Evolutionary conservation across 2,797 vertebrate species (phyloP), one percentile per base, ranked within the genome.

Genomic region (Diplodus puntazzo): DNA sequence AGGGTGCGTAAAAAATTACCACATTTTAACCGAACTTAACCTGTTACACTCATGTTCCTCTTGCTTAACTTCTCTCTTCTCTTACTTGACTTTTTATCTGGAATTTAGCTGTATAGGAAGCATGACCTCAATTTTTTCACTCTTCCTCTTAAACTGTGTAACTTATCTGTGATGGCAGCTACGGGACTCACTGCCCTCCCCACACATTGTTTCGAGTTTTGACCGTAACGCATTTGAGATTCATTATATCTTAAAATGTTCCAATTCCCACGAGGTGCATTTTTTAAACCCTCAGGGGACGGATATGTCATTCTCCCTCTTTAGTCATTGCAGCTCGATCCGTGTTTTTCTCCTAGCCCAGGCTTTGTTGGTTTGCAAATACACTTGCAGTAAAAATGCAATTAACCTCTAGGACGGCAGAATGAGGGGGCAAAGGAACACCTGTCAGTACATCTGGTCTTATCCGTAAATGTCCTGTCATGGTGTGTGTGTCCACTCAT

Each of bases 401-500:
- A 43, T 27, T 49, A 48, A 67, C 43, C 52, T 43, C 25, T 59
- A 13, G 11, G 25, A 11, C 20, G 2, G n/a, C 34, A 69, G 63
- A 23, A 17, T 60, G 60, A 54, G 42, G n/a, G 25, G 49, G 16
- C 25, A 43, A 62, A 77, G 21, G 42, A 72, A 20, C 69, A 63
- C 14, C 23, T 54, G 49, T 65, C 70, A 80, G 11, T 46, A 21
- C 20, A 81, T 69, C 69, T 54, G 21, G 4, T 77, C 18, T 57
- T 30, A 70, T 48, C 61, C 39, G 73, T 75, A 73, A 54, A 81
- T 76, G 50, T 69, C 70, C 42, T 49, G 69, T 73, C 55, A 54
- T 54, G 69, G 23, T 78, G 62, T 61, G 46, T 54, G 61, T 68
- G 77, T 83, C 81, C 83, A 84, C 58, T 86, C 69, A 80, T 86